Conservation (phyloP, 1,140 invertebrate genomes). For the Proales similis region DNA sequence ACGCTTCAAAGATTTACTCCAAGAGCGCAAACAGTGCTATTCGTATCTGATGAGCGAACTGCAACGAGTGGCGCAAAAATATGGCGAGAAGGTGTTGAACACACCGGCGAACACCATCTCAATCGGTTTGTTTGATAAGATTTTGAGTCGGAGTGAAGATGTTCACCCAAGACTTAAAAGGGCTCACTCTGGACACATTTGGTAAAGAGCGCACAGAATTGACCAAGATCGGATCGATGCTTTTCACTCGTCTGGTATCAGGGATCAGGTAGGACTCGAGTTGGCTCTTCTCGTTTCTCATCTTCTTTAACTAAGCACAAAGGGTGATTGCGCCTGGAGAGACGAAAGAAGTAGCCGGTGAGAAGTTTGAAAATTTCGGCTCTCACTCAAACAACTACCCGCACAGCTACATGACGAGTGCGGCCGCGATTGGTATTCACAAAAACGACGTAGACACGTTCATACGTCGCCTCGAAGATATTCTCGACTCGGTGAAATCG, state of each 20-base stretch:
- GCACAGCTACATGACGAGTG: constrained; percentile 63
- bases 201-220: constrained; percentile 8
- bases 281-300: too few relatives aligned
- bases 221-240: constrained; percentile 64
- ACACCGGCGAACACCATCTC: constrained; percentile 69
- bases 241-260: constrained; percentile 65
- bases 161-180: constrained; percentile 38
- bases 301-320: background rate
- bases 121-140: constrained; percentile 56
- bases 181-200: constrained; percentile 28
- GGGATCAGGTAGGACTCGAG: constrained; percentile 57
- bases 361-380: constrained; percentile 60
- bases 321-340: constrained; percentile 46
- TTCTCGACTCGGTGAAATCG: constrained; percentile 40
- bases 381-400: constrained; percentile 62
- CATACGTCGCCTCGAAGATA: constrained; percentile 60
- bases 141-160: constrained; percentile 4
- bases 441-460: constrained; percentile 63
- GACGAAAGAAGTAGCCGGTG: constrained; percentile 41
- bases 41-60: constrained; percentile 61
- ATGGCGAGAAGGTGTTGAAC: constrained; percentile 60
- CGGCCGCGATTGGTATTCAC: constrained; percentile 65
- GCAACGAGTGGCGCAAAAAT: constrained; percentile 58
- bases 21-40: constrained; percentile 30
- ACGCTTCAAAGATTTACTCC: background rate